phyloP scores from a whole-genome alignment of 2,888 invertebrate genomes.

The Polyommatus icarus region DNA sequence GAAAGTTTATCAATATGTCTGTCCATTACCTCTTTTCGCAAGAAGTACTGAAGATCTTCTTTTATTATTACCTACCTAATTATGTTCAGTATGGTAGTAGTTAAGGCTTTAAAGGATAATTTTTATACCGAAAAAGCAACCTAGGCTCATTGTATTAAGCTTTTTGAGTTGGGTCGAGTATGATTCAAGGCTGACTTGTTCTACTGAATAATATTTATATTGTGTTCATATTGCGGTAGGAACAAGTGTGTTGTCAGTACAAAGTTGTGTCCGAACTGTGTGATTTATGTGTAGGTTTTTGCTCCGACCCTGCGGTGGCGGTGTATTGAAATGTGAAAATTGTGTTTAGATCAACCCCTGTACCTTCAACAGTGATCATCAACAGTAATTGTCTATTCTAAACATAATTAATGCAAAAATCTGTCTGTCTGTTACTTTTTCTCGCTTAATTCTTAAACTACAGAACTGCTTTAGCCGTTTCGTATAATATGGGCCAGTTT shows the following conservation, averaged over 20 bases:
- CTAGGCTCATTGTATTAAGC: no score
- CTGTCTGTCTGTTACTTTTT: no score
- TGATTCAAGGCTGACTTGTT: neutral
- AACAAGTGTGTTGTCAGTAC: slow-evolving; percentile 26
- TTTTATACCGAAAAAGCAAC: no score
- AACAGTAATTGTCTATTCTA: neutral
- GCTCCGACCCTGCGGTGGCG: slow-evolving; percentile 14
- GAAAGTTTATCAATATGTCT: no score
- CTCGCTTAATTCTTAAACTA: neutral
- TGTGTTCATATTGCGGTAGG: neutral
- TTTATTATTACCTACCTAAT: no score
- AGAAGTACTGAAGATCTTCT: no score
- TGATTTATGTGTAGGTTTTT: slow-evolving; percentile 30
- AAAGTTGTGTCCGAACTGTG: slow-evolving; percentile 16
- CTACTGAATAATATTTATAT: neutral
- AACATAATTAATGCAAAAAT: neutral
- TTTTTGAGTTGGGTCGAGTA: no score
- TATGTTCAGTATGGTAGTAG: no score
- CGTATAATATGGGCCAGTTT: no score
- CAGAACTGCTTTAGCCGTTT: neutral
- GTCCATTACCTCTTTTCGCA: no score
- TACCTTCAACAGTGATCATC: neutral
- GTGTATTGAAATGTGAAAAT: slow-evolving; percentile 17
- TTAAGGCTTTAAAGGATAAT: no score
- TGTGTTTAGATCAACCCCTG: neutral